Conservation (phyloP, 2,888 invertebrate genomes). For the Drosophila fulvimacula region DNA sequence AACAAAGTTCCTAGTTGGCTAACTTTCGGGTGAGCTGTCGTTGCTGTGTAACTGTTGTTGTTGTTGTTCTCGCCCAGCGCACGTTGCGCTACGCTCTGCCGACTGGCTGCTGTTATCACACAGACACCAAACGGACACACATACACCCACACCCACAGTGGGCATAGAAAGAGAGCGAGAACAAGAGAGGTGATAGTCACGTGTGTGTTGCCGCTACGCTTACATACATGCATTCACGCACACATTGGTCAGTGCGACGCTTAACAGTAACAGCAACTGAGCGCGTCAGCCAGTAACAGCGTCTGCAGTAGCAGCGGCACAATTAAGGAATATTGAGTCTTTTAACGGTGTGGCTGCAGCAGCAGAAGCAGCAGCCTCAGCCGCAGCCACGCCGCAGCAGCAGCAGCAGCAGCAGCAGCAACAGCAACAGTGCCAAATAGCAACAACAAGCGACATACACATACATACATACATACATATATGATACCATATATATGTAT, state of each 20-base stretch:
- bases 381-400: slow-evolving; percentile 9
- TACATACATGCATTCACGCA: slow-evolving; percentile 15
- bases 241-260: slow-evolving; percentile 4
- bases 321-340: slow-evolving; percentile 9
- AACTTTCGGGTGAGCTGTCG: slow-evolving; percentile 14
- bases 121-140: slow-evolving; percentile 1
- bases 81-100: slow-evolving; percentile 38
- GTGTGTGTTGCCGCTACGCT: slow-evolving; percentile 43
- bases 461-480: background rate
- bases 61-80: slow-evolving; percentile 14
- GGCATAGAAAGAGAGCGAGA: slow-evolving; percentile 36
- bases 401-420: slow-evolving; percentile 14
- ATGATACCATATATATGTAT: slow-evolving; percentile 5
- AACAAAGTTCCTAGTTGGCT: slow-evolving; percentile 41
- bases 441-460: slow-evolving; percentile 12
- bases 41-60: slow-evolving; percentile 30
- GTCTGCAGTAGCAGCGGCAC: slow-evolving; percentile 9
- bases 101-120: slow-evolving; percentile 42
- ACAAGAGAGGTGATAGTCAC: slow-evolving; percentile 46
- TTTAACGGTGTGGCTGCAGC: slow-evolving; percentile 8
- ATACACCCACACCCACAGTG: slow-evolving; percentile 8
- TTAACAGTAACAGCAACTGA: slow-evolving; percentile 30
- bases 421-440: slow-evolving; percentile 11
- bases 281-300: slow-evolving; percentile 27
- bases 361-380: slow-evolving; percentile 21